Conservation (phyloP, 2,113 vertebrate genomes). For the Neogobius melanostomus region DNA sequence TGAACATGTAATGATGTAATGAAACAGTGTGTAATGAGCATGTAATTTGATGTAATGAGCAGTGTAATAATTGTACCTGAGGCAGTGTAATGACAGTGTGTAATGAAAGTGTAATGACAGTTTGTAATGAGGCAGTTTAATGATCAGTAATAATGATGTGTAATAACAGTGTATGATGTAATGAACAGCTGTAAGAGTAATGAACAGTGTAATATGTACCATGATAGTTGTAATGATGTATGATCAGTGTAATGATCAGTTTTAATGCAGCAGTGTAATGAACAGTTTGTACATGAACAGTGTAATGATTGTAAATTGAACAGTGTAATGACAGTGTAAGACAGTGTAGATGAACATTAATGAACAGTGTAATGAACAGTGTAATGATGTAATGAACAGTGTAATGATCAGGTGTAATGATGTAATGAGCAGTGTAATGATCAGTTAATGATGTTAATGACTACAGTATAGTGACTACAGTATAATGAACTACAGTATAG, state of each 20-base stretch:
- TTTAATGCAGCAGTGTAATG: too few species aligned
- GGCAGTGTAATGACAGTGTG: not conserved
- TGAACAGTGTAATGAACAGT: not conserved
- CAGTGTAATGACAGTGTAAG: too few species aligned
- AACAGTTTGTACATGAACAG: too few species aligned
- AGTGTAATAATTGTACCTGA: conserved; percentile 50
- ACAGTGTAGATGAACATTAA: not conserved
- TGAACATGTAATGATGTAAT: too few species aligned
- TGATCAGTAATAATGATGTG: too few species aligned
- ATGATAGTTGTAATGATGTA: conserved; percentile 18
- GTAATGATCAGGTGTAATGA: conserved; percentile 26
- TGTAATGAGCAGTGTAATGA: not conserved
- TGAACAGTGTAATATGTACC: too few species aligned
- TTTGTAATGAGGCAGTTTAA: too few species aligned
- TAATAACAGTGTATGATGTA: not conserved
- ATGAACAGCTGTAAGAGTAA: conserved; percentile 26
- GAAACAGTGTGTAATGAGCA: not conserved
- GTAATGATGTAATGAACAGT: conserved; percentile 6
- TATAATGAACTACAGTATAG: too few species aligned
- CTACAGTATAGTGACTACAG: too few species aligned
- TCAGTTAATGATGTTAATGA: too few species aligned
- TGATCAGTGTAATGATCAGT: not conserved
- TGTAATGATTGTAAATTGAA: too few species aligned
- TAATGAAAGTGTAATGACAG: not conserved
- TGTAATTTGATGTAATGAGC: not conserved